Conservation (phyloP, 2,888 invertebrate genomes). For the Agrotis puta region DNA sequence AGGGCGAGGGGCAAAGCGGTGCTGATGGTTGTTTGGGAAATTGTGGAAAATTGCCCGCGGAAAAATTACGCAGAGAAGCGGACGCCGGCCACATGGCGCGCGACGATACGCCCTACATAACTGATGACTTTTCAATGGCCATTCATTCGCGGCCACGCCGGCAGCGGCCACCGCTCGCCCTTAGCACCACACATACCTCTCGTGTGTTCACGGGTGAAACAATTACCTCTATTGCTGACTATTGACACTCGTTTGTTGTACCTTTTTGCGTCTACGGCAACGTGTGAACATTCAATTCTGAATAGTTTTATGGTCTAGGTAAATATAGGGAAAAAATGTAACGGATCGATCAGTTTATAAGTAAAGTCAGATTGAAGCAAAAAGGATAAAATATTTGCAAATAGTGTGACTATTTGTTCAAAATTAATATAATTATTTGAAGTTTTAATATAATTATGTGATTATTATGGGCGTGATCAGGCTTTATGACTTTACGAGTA, state of each 20-base stretch:
- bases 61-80: slow-evolving; percentile 85
- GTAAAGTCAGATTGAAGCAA: no score
- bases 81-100: slow-evolving; percentile 86
- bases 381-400: not conserved
- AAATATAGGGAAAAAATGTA: not conserved
- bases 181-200: slow-evolving; percentile 74
- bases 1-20: slow-evolving; percentile 74
- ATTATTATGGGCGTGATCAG: no score
- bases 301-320: not conserved
- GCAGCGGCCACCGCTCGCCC: slow-evolving; percentile 69
- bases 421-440: not conserved
- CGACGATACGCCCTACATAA: slow-evolving; percentile 88
- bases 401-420: not conserved
- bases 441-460: not conserved
- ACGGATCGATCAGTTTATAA: no score
- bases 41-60: slow-evolving; percentile 85
- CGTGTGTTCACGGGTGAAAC: slow-evolving; percentile 74
- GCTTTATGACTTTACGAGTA: no score
- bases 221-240: slow-evolving; percentile 69
- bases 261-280: not conserved
- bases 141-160: slow-evolving; percentile 85
- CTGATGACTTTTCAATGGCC: slow-evolving; percentile 90
- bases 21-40: slow-evolving; percentile 84
- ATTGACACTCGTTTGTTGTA: slow-evolving; percentile 21
- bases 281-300: not conserved